A percentile compares a stretch with the other conserved stretches of the same genome.
phyloP scores from a whole-genome alignment of 2,797 vertebrate species.

The Discoglossus pictus region DNA sequence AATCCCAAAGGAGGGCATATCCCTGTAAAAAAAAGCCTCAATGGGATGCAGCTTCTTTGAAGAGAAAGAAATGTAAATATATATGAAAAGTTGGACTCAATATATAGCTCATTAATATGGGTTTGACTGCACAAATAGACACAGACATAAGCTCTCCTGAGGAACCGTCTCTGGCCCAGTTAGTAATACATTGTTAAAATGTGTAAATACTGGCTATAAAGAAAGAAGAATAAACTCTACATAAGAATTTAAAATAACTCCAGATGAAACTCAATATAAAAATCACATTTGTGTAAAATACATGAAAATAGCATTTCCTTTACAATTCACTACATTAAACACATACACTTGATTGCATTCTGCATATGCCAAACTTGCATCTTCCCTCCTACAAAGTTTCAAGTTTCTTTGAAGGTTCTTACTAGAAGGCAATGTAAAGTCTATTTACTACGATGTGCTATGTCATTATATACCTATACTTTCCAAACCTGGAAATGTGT shows the following conservation, averaged over 20 bases:
- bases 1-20: too few species aligned
- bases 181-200: slow-evolving; percentile 76
- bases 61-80: too few species aligned
- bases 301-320: slow-evolving; percentile 84
- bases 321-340: slow-evolving; percentile 81
- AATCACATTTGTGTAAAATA: slow-evolving; percentile 94
- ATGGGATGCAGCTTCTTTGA: too few species aligned
- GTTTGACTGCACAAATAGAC: slow-evolving; percentile 64
- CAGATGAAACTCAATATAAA: slow-evolving; percentile 85
- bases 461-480: too few species aligned
- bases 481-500: slow-evolving; percentile 14
- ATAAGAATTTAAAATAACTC: slow-evolving; percentile 87
- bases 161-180: slow-evolving; percentile 84
- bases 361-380: slow-evolving; percentile 83
- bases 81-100: too few species aligned
- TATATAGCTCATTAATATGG: slow-evolving; percentile 62
- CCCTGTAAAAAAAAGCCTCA: too few species aligned
- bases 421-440: slow-evolving; percentile 67
- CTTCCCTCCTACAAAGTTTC: slow-evolving; percentile 86
- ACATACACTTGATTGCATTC: slow-evolving; percentile 87
- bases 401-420: slow-evolving; percentile 82
- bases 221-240: slow-evolving; percentile 79
- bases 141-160: slow-evolving; percentile 72
- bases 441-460: not conserved
- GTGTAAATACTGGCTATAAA: slow-evolving; percentile 72